These are phyloP conservation scores for Lasioglossum morio DNA, from an alignment of 2,888 invertebrate genomes.

Conservation along the genomic window DNA sequence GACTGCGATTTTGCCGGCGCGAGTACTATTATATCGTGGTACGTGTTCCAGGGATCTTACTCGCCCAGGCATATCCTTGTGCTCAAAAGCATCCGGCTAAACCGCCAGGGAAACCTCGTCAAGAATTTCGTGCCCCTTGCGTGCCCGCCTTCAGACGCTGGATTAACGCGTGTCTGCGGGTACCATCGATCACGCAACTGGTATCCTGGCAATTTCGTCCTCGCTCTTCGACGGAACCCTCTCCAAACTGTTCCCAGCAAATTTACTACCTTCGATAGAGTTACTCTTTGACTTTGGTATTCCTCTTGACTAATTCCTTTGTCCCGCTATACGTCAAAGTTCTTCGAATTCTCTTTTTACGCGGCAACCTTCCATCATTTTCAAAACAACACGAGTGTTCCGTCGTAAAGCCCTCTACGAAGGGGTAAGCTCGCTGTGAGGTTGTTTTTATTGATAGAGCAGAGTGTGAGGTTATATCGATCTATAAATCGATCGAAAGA, in stretches of 20 bases:
- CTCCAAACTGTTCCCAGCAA: background rate
- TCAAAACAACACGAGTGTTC: too few species aligned
- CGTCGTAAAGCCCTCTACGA: too few species aligned
- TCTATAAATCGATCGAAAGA: too few species aligned
- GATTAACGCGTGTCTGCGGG: constrained; percentile 14
- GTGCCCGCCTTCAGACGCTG: background rate
- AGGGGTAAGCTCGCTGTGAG: too few species aligned
- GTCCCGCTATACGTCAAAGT: too few species aligned
- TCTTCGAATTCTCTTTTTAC: background rate
- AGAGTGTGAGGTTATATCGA: too few species aligned
- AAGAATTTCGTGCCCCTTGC: constrained; percentile 32
- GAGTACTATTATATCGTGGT: constrained; percentile 48
- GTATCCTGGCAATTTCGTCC: constrained; percentile 1
- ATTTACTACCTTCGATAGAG: background rate
- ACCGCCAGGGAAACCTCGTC: constrained; percentile 30
- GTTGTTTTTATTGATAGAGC: too few species aligned
- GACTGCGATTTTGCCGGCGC: constrained; percentile 40
- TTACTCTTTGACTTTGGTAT: background rate
- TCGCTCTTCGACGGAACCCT: background rate
- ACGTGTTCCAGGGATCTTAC: constrained; percentile 25
- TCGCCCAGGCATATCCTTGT: constrained; percentile 4
- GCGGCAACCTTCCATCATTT: too few species aligned
- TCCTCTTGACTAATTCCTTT: background rate
- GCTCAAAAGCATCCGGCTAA: constrained; percentile 26
- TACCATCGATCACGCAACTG: constrained; percentile 1